Evolutionary conservation across 1,140 invertebrate species (phyloP), one percentile per base, ranked within the genome.

Genomic region (Lordiphosa mommai): DNA sequence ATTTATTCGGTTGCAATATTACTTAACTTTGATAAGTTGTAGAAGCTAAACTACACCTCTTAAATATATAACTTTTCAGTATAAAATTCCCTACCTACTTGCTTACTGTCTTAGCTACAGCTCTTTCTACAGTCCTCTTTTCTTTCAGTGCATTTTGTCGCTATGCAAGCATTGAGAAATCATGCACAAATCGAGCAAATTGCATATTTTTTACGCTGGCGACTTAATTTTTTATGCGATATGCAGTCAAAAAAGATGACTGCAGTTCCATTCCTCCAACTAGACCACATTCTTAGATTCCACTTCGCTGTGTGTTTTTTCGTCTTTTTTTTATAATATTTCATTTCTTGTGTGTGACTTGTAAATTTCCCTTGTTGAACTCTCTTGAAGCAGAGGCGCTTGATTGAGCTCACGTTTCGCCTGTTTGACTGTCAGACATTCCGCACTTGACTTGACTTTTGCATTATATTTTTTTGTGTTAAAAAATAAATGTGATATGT

Each of bases 311-410:
- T 37, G n/a, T n/a, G n/a, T n/a, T n/a, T n/a, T n/a, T n/a, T n/a
- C n/a, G n/a, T 57, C 63, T 60, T 53, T 52, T 13, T 61, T 16
- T 13, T 36, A 47, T 51, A 64, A 14, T 64, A 64, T 53, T 51
- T 58, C 30, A 51, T 61, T 36, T 44, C 34, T 55, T 49, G 68
- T 79, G 64, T 73, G 65, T 79, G 65, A 58, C 74, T 77, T 79
- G 73, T 79, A 80, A 79, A 79, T 79, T 79, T 79, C 74, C 74
- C 74, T 65, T 55, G 74, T 80, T 77, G 74, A 49, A 73, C 58
- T 53, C 36, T 30, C 61, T 13, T 27, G 49, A 29, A 49, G 53
- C 61, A 77, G 73, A 56, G 69, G 56, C 74, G 74, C 74, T 80
- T 79, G 74, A 79, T 79, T 79, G 74, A 79, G 74, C 74, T 67